A percentile compares a stretch with the other conserved stretches of the same genome.
Evolutionary conservation across 2,888 invertebrate species (phyloP).

Genomic region (Leptura quadrifasciata): DNA sequence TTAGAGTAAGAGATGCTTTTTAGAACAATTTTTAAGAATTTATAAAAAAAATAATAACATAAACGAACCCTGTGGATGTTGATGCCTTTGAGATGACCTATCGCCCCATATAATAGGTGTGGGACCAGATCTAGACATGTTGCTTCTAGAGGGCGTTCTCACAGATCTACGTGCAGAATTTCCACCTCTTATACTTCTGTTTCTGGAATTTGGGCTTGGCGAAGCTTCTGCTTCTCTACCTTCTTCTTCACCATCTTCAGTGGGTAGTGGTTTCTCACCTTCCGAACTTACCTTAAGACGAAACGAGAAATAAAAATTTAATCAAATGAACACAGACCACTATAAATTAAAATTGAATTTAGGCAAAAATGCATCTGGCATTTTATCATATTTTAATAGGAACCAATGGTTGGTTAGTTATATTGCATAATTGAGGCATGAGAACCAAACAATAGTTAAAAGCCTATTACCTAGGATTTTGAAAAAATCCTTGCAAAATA

Average conservation of each 20-base stretch:
- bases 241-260: constrained; percentile 78
- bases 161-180: constrained; percentile 64
- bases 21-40: no score
- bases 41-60: background rate
- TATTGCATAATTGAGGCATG: no score
- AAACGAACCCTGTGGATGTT: constrained; percentile 55
- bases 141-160: constrained; percentile 59
- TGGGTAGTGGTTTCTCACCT: constrained; percentile 78
- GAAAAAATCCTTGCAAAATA: no score
- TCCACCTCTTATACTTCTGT: constrained; percentile 65
- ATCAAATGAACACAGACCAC: background rate
- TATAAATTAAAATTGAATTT: background rate
- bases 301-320: constrained; percentile 33
- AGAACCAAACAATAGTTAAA: no score
- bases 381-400: no score
- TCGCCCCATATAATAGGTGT: constrained; percentile 81
- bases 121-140: constrained; percentile 73
- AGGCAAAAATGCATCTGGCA: no score
- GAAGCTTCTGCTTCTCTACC: constrained; percentile 89
- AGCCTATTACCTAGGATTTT: no score
- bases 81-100: constrained; percentile 64
- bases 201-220: constrained; percentile 78
- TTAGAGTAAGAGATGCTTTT: no score
- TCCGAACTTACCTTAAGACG: constrained; percentile 76
- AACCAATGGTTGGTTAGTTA: no score